phyloP scores from a whole-genome alignment of 23 tunicate species.

The Ciona savignyi region DNA sequence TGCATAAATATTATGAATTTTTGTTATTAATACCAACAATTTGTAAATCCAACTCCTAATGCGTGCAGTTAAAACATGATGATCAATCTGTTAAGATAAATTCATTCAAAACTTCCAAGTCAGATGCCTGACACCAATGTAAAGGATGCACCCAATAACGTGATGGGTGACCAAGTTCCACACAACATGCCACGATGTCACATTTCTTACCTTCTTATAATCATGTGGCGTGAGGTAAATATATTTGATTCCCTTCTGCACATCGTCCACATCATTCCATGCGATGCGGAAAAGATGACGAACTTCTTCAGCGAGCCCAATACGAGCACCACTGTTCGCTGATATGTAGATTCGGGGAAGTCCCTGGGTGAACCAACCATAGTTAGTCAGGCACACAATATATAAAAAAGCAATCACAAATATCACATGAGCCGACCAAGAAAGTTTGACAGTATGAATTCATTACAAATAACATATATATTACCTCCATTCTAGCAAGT shows the following conservation, averaged over 20 bases:
- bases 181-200: neutral
- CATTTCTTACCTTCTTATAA: conserved; percentile 57
- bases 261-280: conserved; percentile 78
- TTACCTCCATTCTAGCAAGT: conserved; percentile 81
- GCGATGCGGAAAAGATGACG: conserved; percentile 77
- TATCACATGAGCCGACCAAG: neutral
- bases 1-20: no score
- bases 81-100: no score
- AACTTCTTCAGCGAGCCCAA: conserved; percentile 94
- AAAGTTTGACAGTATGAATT: neutral
- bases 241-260: conserved; percentile 75
- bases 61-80: no score
- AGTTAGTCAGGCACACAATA: neutral
- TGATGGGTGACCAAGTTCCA: no score
- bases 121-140: no score
- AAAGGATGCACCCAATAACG: no score
- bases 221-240: conserved; percentile 93
- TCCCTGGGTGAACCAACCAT: conserved; percentile 19
- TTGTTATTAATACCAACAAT: no score
- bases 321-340: conserved; percentile 97
- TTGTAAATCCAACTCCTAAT: no score
- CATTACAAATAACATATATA: neutral
- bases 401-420: neutral
- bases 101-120: no score
- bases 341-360: conserved; percentile 96